These are phyloP conservation scores for Tanaodytes sp. DNA, from an alignment of 2,888 invertebrate species.

Conservation along the genomic window DNA sequence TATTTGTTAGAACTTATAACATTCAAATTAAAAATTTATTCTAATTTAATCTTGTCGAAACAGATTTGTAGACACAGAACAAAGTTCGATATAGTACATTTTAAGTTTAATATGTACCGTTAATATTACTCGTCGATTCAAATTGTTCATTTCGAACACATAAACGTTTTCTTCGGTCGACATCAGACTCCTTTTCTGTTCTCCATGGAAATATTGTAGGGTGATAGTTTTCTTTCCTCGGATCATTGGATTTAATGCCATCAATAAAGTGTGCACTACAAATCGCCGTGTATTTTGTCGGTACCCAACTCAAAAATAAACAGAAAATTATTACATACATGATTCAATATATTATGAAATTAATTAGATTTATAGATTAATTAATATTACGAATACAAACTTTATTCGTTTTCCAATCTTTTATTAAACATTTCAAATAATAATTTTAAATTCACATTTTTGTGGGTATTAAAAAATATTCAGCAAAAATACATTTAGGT, in stretches of 20 bases:
- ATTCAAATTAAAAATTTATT: too few relatives aligned
- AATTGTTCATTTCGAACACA: background rate
- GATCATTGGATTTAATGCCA: background rate
- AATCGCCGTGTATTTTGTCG: constrained; percentile 14
- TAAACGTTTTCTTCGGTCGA: background rate
- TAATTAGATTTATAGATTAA: background rate
- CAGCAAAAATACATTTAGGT: too few relatives aligned
- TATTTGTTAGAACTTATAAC: too few relatives aligned
- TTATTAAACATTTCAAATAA: too few relatives aligned
- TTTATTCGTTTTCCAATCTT: constrained; percentile 7
- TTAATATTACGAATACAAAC: constrained; percentile 10
- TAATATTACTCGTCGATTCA: background rate
- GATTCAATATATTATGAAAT: too few relatives aligned
- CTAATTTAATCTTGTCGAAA: too few relatives aligned
- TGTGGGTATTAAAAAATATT: too few relatives aligned
- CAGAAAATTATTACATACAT: too few relatives aligned
- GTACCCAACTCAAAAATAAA: background rate
- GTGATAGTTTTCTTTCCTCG: background rate
- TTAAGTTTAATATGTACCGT: background rate
- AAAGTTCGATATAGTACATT: too few relatives aligned
- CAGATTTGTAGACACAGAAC: too few relatives aligned
- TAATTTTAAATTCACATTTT: too few relatives aligned
- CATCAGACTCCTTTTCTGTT: background rate
- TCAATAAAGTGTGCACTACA: constrained; percentile 9
- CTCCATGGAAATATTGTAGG: background rate